Percentiles rank a stretch among this genome's conserved stretches.
Conservation (phyloP, 2,113 vertebrate species). For the Nesospiza acunhae region DNA sequence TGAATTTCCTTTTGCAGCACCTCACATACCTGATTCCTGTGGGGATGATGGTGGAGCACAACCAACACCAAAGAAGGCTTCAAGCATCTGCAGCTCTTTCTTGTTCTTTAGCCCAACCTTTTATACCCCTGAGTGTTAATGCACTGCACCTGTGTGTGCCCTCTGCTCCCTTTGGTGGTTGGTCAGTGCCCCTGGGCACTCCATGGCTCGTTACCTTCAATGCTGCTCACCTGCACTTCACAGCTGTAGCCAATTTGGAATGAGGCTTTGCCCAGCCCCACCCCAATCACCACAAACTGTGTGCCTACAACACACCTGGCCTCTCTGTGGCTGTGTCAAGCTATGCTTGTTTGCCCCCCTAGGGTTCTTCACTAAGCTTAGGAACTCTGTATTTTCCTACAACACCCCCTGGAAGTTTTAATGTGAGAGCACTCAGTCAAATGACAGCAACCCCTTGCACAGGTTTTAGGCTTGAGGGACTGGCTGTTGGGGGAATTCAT, state of each 20-base stretch:
- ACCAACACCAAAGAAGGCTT: neutral
- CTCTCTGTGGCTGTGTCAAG: neutral
- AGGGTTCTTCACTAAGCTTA: neutral
- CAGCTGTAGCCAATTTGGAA: neutral
- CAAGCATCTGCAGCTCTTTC: neutral
- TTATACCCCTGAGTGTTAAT: neutral
- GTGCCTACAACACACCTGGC: neutral
- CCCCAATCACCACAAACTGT: neutral
- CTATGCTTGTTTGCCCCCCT: neutral
- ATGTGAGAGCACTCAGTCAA: neutral
- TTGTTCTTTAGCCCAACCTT: neutral
- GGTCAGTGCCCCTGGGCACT: neutral
- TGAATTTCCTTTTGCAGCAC: neutral
- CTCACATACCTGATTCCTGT: neutral
- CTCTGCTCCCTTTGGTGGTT: neutral
- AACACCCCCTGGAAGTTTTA: neutral
- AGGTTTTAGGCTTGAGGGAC: neutral
- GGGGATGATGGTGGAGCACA: accelerated
- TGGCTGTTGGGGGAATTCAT: neutral
- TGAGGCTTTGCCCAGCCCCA: neutral
- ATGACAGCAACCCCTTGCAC: neutral
- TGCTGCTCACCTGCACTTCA: neutral
- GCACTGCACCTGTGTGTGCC: neutral
- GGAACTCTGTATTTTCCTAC: neutral
- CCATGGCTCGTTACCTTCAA: neutral